Conservation (phyloP, 2,888 invertebrate species). For the Cynaeus angustus region DNA sequence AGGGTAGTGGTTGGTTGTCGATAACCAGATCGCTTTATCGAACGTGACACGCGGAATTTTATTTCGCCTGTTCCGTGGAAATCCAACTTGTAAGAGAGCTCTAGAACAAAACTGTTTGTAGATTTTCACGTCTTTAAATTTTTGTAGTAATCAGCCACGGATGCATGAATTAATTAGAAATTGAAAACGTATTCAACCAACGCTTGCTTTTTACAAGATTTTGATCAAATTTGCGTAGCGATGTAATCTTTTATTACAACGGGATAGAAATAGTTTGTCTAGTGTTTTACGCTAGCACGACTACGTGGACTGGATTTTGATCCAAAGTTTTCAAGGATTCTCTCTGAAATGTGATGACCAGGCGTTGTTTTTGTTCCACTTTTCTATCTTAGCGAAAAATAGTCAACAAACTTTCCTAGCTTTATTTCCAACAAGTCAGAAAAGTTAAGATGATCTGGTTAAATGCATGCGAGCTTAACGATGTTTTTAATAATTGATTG, state of each 20-base stretch:
- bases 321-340: conserved; percentile 15
- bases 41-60: too few species aligned
- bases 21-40: background rate
- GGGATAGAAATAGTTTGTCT: background rate
- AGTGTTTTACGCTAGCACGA: background rate
- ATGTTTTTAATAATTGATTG: conserved; percentile 1
- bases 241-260: background rate
- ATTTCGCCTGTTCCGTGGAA: too few species aligned
- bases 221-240: background rate
- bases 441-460: background rate
- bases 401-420: too few species aligned
- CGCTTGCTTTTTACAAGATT: background rate
- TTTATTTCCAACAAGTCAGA: too few species aligned
- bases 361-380: conserved; percentile 26
- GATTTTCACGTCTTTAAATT: too few species aligned
- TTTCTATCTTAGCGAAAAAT: conserved; percentile 1
- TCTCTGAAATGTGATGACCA: conserved; percentile 10
- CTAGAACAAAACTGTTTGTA: too few species aligned
- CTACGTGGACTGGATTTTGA: background rate
- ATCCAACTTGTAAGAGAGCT: too few species aligned
- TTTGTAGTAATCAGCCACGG: too few species aligned
- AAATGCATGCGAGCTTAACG: too few species aligned
- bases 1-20: background rate
- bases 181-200: background rate
- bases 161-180: too few species aligned